These are phyloP conservation scores for Amphipyra tragopoginis DNA, from an alignment of 2,888 invertebrate genomes.

Conservation along the genomic window DNA sequence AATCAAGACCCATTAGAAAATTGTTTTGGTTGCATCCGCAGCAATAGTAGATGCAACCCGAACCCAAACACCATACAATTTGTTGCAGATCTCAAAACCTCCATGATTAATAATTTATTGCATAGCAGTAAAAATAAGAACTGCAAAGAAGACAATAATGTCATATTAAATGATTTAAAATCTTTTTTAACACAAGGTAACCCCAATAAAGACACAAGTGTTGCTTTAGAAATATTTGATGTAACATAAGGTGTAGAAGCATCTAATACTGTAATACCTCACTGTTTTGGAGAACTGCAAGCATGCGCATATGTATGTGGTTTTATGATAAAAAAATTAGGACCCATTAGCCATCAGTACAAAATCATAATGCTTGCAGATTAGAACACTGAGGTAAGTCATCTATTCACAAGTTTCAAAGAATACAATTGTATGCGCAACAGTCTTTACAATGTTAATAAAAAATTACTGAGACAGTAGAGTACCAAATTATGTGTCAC, in stretches of 20 bases:
- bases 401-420: too few relatives aligned
- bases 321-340: not conserved
- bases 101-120: not conserved
- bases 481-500: too few relatives aligned
- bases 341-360: not conserved
- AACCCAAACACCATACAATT: conserved; percentile 1
- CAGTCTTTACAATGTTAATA: too few relatives aligned
- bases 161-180: too few relatives aligned
- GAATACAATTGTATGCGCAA: too few relatives aligned
- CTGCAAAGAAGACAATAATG: not conserved
- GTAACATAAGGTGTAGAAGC: not conserved
- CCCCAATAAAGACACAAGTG: too few relatives aligned
- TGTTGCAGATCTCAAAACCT: conserved; percentile 1
- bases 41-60: too few relatives aligned
- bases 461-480: too few relatives aligned
- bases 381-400: not conserved
- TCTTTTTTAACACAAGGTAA: too few relatives aligned
- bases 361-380: conserved; percentile 1
- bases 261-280: not conserved
- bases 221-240: not conserved
- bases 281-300: conserved; percentile 1
- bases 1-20: too few relatives aligned
- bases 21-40: too few relatives aligned
- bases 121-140: conserved; percentile 1
- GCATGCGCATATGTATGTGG: conserved; percentile 1